Base-by-base conservation (phyloP, 2,113 vertebrate species). In the Empidonax traillii region DNA sequence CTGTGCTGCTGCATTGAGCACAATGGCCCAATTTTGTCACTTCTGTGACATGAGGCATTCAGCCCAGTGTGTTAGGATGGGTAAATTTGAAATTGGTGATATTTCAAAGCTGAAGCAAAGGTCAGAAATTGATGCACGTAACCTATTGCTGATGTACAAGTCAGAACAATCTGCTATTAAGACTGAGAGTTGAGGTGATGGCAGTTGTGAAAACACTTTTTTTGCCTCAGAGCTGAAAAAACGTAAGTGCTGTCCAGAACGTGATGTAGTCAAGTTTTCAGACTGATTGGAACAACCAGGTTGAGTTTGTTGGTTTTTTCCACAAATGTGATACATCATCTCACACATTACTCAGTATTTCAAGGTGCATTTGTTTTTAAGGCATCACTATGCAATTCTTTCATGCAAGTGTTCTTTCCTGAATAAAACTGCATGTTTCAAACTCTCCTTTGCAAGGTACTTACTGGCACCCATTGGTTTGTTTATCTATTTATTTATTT, bases 41-140 rank as follows among this genome's bases (percentile, higher is more conserved):
- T 78, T 62, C 15, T 52, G 68, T 55, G 52, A 88, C 46, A 58
- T 85, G 31, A 62, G 24, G 67, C 14, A 1, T 59, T 88, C 37
- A 10, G 55, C 44, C 66, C 25, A 20, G 66, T 84, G 73, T 75
- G 76, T 90, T 93, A 72, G 85, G 72, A 67, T 59, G 78, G 76
- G 61, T 71, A 68, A n/a, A 84, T 72, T 81, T 92, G 79, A 95
- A 94, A 93, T 77, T 71, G 73, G 73, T 75, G 83, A 24, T 93
- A 75, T 81, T 94, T 90, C 65, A 74, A 28, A 92, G 82, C 90
- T 92, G 85, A 90, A 94, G 58, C 72, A 90, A 78, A 94, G 90
- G 88, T 90, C 94, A 95, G 92, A 84, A 94, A 92, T 67, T 88
- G 79, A 87, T 81, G 76, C 5, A 6, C 10, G 1, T 84, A 94